These are phyloP conservation scores for Eurystomus glaucurus DNA, from an alignment of 2,797 vertebrate species.

Conservation along the genomic window DNA sequence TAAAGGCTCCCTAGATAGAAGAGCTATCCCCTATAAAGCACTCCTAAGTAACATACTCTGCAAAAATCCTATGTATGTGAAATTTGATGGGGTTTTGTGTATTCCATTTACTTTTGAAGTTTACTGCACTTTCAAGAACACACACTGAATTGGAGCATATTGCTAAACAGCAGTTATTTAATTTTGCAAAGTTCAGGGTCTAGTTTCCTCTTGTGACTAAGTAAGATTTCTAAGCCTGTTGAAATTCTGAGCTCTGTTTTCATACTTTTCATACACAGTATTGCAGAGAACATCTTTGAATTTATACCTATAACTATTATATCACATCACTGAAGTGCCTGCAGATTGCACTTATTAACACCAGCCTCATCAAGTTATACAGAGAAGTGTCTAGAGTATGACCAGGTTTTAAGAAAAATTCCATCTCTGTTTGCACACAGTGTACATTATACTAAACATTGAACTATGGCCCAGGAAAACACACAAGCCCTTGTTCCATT, in stretches of 20 bases:
- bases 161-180: neutral
- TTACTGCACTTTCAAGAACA: neutral
- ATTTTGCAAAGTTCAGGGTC: neutral
- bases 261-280: neutral
- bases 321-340: neutral
- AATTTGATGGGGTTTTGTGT: neutral
- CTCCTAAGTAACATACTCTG: neutral
- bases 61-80: neutral
- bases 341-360: neutral
- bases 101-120: neutral
- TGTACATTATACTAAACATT: neutral
- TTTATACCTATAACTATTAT: neutral
- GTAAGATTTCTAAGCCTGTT: neutral
- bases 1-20: neutral
- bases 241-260: neutral
- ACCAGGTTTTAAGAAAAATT: neutral
- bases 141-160: neutral
- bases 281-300: neutral
- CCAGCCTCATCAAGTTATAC: neutral
- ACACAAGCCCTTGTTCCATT: rapidly evolving
- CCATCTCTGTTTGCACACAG: neutral
- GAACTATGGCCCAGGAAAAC: neutral
- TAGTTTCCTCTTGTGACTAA: neutral
- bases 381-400: neutral
- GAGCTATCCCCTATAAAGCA: neutral